Evolutionary conservation across 2,888 invertebrate genomes (phyloP).

Genomic region (Sicus ferrugineus): DNA sequence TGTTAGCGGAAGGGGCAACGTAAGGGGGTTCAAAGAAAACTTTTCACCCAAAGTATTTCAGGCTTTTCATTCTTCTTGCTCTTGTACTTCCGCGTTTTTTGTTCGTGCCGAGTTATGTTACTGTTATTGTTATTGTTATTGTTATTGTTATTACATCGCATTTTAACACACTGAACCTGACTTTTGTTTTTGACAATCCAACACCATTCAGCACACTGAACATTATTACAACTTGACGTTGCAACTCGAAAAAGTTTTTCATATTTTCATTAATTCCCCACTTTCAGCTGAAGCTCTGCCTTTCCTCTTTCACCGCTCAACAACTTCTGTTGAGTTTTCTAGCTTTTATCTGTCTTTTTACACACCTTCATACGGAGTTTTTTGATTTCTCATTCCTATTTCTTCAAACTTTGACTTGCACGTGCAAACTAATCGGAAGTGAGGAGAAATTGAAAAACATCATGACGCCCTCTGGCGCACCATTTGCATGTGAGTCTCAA

Average conservation of each 20-base stretch:
- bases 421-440: conserved; percentile 22
- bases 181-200: conserved; percentile 6
- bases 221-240: conserved; percentile 28
- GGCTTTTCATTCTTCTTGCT: neutral
- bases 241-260: conserved; percentile 33
- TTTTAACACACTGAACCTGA: conserved; percentile 10
- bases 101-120: neutral
- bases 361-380: neutral
- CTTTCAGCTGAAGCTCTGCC: neutral
- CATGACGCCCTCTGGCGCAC: conserved; percentile 3
- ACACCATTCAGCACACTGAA: conserved; percentile 29
- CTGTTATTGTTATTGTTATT: conserved; percentile 23
- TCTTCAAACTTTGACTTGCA: neutral
- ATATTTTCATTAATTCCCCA: conserved; percentile 16
- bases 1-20: neutral
- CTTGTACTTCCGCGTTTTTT: neutral
- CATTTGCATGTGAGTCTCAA: neutral
- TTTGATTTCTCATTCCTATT: neutral
- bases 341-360: neutral
- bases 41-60: conserved; percentile 17
- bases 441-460: conserved; percentile 28
- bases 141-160: conserved; percentile 30
- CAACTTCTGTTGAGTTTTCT: neutral
- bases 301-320: neutral
- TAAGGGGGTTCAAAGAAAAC: neutral